These are phyloP conservation scores for Parazoanthus darwini DNA, from an alignment of 92 coral and sea anemone genomes.

Conservation along the genomic window DNA sequence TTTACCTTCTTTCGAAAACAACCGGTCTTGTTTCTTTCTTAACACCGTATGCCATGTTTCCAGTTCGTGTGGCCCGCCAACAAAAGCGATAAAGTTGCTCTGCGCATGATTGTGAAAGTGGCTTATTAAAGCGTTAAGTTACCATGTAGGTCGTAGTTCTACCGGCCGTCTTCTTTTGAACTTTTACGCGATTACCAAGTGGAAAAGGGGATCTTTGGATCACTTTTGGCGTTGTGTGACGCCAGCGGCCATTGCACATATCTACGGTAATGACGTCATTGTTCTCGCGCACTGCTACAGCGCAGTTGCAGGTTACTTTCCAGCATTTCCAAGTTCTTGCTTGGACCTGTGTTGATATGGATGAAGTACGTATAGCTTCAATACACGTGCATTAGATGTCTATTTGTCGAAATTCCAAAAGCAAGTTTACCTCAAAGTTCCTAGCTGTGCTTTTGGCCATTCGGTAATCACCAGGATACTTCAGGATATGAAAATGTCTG, in stretches of 20 bases:
- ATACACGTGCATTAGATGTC: too few species aligned
- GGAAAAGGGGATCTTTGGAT: neutral
- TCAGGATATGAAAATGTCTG: conserved; percentile 19
- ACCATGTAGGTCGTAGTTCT: conserved; percentile 14
- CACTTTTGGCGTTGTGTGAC: conserved; percentile 24
- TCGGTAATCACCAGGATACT: conserved; percentile 22
- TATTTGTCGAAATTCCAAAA: neutral
- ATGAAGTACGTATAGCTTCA: neutral
- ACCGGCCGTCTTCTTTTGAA: neutral
- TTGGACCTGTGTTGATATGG: neutral
- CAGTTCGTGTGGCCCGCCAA: too few species aligned
- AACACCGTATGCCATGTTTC: too few species aligned
- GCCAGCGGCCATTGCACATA: conserved; percentile 4
- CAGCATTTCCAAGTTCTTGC: conserved; percentile 36
- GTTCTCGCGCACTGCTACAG: conserved; percentile 43
- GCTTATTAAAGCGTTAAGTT: neutral
- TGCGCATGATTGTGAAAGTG: too few species aligned
- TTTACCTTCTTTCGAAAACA: too few species aligned
- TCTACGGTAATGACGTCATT: conserved; percentile 13
- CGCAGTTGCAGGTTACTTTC: conserved; percentile 33
- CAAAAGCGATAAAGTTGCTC: too few species aligned
- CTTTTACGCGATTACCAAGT: neutral
- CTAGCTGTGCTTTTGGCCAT: conserved; percentile 26
- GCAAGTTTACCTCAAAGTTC: conserved; percentile 25
- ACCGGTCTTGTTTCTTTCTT: too few species aligned